Base-by-base conservation (phyloP, 2,113 vertebrate genomes). In the Eonycteris spelaea region DNA sequence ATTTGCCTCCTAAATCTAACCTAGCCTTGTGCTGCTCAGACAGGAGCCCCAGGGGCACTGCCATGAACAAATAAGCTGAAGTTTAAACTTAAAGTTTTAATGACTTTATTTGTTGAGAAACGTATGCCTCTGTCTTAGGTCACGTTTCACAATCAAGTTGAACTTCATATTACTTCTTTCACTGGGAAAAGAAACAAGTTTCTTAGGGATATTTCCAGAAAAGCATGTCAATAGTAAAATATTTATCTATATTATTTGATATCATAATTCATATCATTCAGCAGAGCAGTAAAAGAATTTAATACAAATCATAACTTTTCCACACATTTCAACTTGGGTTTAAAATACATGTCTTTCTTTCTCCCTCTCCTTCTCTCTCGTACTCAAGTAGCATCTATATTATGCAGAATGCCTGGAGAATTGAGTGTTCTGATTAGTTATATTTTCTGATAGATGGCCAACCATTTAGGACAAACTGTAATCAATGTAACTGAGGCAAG, bases 41-140 rank as follows among this genome's bases (percentile, higher is more conserved):
- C 57, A 84, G 22, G 4, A 68, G 93, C 48, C 92, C 65, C 12
- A 11, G 45, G 97, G 95, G 28, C 38, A 38, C 45, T 4, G 80
- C 89, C 83, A 82, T 75, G 87, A 93, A 85, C 61, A 53, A 90
- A 67, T 0, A 4, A n/a, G 61, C 82, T 77, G 48, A 89, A 96
- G 48, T 91, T 95, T 95, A 91, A 91, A 55, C 51, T 16, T 59
- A 87, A 92, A 95, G 80, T 96, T 77, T 91, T 80, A 95, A 98
- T 95, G 96, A 96, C 80, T 96, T 95, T 91, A 90, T 95, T 89
- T 92, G 84, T 93, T 96, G 77, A 85, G 95, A 93, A 93, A 96
- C 55, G 55, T 83, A 70, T 30, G 79, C 35, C 48, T n/a, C 84
- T 63, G 68, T 63, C 48, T 82, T 48, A 19, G 16, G 30, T 90